phyloP scores from a whole-genome alignment of 1,140 invertebrate genomes.

The Magallana gigas region DNA sequence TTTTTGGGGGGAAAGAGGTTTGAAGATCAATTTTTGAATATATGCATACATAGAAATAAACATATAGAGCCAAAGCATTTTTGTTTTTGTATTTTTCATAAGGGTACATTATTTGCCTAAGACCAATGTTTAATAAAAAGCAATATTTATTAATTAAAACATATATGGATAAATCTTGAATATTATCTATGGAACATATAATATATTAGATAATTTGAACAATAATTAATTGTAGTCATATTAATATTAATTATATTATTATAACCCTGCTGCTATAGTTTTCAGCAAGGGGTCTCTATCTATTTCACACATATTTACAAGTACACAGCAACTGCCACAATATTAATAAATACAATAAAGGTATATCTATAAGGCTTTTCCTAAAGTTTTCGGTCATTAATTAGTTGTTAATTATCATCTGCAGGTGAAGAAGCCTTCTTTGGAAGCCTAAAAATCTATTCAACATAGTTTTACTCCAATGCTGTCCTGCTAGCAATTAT shows the following conservation, averaged over 20 bases:
- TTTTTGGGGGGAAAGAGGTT: neutral
- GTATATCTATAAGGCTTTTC: conserved; percentile 18
- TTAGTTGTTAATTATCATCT: neutral
- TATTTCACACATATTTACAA: conserved; percentile 27
- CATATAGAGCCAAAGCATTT: conserved; percentile 2
- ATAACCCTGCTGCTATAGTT: conserved; percentile 4
- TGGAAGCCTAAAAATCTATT: too few relatives aligned
- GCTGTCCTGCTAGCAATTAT: too few relatives aligned
- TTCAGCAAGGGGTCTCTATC: conserved; percentile 14
- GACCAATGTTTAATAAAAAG: conserved; percentile 1
- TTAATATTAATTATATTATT: neutral
- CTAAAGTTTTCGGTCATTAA: neutral
- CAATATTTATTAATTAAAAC: conserved; percentile 4
- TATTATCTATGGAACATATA: conserved; percentile 30
- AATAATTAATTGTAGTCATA: conserved; percentile 4
- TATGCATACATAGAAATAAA: too few relatives aligned
- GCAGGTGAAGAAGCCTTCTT: neutral
- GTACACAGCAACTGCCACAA: conserved; percentile 31
- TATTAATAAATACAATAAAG: neutral
- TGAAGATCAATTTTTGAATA: too few relatives aligned
- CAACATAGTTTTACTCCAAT: too few relatives aligned
- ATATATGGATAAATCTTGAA: conserved; percentile 35
- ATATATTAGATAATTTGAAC: conserved; percentile 34
- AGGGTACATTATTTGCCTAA: conserved; percentile 7
- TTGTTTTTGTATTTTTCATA: neutral